A percentile compares a stretch with the other conserved stretches of the same genome.
Evolutionary conservation across 2,113 vertebrate genomes (phyloP).

Genomic region (Hiodon tergisus): DNA sequence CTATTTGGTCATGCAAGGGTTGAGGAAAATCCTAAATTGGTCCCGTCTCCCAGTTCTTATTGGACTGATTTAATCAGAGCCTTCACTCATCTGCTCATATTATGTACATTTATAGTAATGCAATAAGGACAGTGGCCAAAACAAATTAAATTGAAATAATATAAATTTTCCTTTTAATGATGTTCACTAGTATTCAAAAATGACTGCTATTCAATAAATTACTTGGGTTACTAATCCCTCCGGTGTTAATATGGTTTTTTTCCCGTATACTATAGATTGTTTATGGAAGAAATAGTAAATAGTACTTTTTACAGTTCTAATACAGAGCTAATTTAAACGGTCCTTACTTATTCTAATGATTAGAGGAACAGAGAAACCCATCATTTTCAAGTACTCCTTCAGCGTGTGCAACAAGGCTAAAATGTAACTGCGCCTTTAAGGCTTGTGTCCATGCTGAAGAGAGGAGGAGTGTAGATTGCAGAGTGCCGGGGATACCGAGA

Average conservation of each 20-base stretch:
- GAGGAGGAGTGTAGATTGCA: slow-evolving; percentile 40
- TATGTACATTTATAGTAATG: too few species aligned
- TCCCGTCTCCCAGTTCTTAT: neutral
- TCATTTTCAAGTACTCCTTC: too few species aligned
- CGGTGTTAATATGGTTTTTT: neutral
- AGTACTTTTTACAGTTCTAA: neutral
- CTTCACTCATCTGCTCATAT: too few species aligned
- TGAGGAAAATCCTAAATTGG: neutral
- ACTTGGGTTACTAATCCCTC: neutral
- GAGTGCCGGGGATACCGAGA: slow-evolving; percentile 43
- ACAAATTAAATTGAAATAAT: neutral
- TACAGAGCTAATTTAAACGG: neutral
- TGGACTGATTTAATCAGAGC: neutral
- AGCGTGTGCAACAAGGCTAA: neutral
- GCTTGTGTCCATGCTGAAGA: slow-evolving; percentile 21
- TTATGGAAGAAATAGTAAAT: neutral
- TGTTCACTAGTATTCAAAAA: too few species aligned
- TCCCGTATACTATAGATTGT: neutral
- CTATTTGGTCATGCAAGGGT: slow-evolving; percentile 13
- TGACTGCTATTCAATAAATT: neutral
- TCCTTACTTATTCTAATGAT: too few species aligned
- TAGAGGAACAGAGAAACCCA: too few species aligned
- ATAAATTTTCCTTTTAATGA: neutral
- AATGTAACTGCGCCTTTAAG: slow-evolving; percentile 21
- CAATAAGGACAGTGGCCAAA: neutral